phyloP scores from a whole-genome alignment of 2,888 invertebrate genomes.

The Diachrysia chrysitis region DNA sequence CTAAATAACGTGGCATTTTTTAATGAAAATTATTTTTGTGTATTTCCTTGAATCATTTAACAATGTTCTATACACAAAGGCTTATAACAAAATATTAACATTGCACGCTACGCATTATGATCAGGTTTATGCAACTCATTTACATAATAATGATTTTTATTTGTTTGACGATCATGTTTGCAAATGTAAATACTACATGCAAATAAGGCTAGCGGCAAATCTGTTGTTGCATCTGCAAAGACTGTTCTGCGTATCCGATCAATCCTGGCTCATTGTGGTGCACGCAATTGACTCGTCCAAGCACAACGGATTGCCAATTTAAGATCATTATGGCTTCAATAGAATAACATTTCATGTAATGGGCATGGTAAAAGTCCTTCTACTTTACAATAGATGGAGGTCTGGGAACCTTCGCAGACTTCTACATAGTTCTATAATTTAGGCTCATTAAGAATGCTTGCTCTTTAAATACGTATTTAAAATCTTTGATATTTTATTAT shows the following conservation, averaged over 20 bases:
- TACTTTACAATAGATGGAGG: constrained; percentile 8
- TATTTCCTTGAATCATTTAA: not conserved
- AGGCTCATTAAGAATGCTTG: not conserved
- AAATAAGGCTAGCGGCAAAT: constrained; percentile 76
- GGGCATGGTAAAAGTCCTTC: constrained; percentile 55
- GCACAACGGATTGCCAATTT: constrained; percentile 79
- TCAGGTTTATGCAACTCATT: constrained; percentile 38
- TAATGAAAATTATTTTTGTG: not conserved
- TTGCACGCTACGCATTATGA: not conserved
- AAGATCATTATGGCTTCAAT: constrained; percentile 72
- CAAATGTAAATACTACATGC: constrained; percentile 63
- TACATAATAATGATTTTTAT: constrained; percentile 44
- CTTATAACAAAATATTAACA: not conserved
- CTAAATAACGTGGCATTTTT: not conserved
- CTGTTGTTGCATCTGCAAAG: constrained; percentile 68
- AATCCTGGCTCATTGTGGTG: constrained; percentile 68
- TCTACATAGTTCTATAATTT: not conserved
- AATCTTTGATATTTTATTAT: constrained; percentile 23
- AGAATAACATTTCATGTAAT: constrained; percentile 66
- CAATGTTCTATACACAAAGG: not conserved
- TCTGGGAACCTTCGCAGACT: not conserved
- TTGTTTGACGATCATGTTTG: constrained; percentile 46
- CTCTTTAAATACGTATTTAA: constrained; percentile 13
- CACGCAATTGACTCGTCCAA: constrained; percentile 73
- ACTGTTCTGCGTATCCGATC: constrained; percentile 71